Base-by-base conservation (phyloP, 2,797 vertebrate genomes). In the Sebastes iracundus region DNA sequence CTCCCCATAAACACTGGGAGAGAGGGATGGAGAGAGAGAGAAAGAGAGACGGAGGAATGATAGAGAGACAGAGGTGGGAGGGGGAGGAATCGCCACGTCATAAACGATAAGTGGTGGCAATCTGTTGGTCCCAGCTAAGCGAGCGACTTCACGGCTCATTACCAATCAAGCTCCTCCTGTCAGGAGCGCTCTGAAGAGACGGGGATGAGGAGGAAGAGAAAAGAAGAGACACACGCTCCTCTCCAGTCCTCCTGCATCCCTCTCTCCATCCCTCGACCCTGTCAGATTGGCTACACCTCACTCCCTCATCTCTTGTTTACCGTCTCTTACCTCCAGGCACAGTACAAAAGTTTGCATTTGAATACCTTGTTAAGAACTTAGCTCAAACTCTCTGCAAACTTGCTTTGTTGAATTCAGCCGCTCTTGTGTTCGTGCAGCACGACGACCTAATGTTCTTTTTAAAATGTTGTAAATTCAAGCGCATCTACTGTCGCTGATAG, bases 131-230 rank as follows among this genome's bases (percentile, higher is more conserved):
- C 81, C 82, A n/a, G 87, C 88, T 90, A 91, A 94, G 92, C 86
- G 90, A 87, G 84, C 69, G 83, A 85, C 93, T 94, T 94, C 90
- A 94, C 76, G 93, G 92, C 91, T 94, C 94, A 94, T 94, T 94
- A 94, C 87, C 93, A 92, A 92, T 92, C 89, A 90, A 91, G 90
- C 89, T 92, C 93, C 87, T 92, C 89, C 88, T 89, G 92, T 93
- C 93, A 90, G 88, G 84, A 89, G 82, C 9, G 58, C 79, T 91
- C 70, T 20, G 86, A 83, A 53, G 76, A 88, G 82, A 90, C 46
- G 69, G 68, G 74, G 84, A 73, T 72, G 89, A 90, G 72, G 77
- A 90, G 74, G 82, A 87, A 66, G 82, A 87, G 83, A 88, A 80
- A 69, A 82, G 87, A 91, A 83, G 81, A 88, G 90, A 91, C 70